Evolutionary conservation across 2,113 vertebrate genomes (phyloP).

Genomic region (Blennius ocellaris): DNA sequence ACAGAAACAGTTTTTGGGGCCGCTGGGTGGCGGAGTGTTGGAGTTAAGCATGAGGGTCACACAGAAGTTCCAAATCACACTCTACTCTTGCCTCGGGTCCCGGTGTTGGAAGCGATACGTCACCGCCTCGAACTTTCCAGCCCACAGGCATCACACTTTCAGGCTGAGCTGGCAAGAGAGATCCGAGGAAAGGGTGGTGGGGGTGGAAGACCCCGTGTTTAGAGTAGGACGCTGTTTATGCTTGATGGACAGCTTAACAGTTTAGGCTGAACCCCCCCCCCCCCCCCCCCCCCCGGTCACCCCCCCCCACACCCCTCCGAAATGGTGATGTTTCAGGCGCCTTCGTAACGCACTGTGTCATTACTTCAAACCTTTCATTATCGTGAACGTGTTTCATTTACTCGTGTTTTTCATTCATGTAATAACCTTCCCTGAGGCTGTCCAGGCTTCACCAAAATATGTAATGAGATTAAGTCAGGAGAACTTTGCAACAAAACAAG

Average conservation of each 20-base stretch:
- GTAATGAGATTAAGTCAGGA: constrained; percentile 41
- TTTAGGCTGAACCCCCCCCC: constrained; percentile 34
- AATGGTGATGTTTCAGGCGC: constrained; percentile 45
- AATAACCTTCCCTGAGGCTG: constrained; percentile 16
- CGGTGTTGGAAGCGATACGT: constrained; percentile 41
- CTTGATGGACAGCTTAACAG: constrained; percentile 62
- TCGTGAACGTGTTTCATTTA: constrained; percentile 67
- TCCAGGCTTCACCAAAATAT: constrained; percentile 21
- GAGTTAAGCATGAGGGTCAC: constrained; percentile 33
- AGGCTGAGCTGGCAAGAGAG: constrained; percentile 32
- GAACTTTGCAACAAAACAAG: constrained; percentile 29
- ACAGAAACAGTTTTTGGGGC: too few relatives aligned
- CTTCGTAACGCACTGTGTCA: constrained; percentile 42
- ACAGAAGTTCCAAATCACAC: constrained; percentile 44
- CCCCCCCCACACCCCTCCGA: constrained; percentile 28
- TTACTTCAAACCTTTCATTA: constrained; percentile 52
- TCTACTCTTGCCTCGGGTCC: constrained; percentile 37
- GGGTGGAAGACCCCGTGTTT: too few relatives aligned
- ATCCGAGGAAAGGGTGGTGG: constrained; percentile 59
- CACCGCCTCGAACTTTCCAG: constrained; percentile 55
- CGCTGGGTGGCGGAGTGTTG: constrained; percentile 20
- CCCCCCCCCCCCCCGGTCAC: too few relatives aligned
- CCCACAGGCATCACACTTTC: constrained; percentile 71
- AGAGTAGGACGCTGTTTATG: constrained; percentile 61
- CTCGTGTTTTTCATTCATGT: constrained; percentile 39